Evolutionary conservation across 2,888 invertebrate species (phyloP), one percentile per base, ranked within the genome.

Genomic region (Lucinisca nassula): DNA sequence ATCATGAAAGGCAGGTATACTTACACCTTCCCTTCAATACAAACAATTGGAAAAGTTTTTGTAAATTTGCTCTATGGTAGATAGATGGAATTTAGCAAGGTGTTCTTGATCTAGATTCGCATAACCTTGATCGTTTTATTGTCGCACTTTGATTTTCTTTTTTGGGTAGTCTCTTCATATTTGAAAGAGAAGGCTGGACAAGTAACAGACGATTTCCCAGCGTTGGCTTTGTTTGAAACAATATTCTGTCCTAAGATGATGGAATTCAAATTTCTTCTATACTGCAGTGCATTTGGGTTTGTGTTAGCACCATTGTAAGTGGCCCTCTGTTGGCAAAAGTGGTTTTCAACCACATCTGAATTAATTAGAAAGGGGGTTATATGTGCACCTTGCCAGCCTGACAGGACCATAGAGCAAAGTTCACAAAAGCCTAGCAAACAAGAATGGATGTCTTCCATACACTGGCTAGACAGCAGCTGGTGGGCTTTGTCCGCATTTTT

Each of bases 331-430:
- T 85, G 84, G 37, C 73, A 85, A n/a, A n/a, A n/a, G n/a, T n/a
- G n/a, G n/a, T n/a, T 85, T 49, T 88, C 84, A 38, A 88, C 51
- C 6, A 79, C 55, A 70, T 88, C 82, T 35, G 88, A 85, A 37
- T 85, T 88, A 2, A 83, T 70, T 10, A 84, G 76, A 32, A 38
- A 74, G 55, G 80, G 85, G 10, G 80, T 85, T 30, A 88, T 37
- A 49, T 51, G 40, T 32, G 84, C 58, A 37, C 21, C 17, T 27
- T 35, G 1, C n/a, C 32, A 17, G 21, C 40, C 67, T 37, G 49
- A 51, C 55, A 81, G 38, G 45, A 72, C 45, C 27, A 17, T 72
- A 32, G 38, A n/a, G 30, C 79, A 78, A 10, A 85, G 67, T 37
- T 61, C 27, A 24, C 32, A 0, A 55, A 85, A 85, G 0, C 85